Conservation (phyloP, 2,888 invertebrate genomes). For the Noctuana brunneofusca region DNA sequence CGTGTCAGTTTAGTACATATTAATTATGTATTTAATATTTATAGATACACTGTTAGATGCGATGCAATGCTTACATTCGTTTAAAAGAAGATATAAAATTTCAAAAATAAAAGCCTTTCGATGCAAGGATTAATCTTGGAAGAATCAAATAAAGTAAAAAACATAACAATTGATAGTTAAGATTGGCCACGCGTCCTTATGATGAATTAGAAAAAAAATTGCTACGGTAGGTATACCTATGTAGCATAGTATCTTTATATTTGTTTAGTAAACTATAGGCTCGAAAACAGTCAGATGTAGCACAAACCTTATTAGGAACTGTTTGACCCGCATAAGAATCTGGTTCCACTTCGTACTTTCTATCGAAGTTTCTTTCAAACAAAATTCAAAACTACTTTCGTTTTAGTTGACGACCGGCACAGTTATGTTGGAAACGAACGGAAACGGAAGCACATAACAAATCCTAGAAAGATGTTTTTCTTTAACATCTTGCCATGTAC, state of each 20-base stretch:
- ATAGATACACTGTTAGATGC: too few relatives aligned
- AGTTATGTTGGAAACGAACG: slow-evolving; percentile 16
- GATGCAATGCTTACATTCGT: too few relatives aligned
- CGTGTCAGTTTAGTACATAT: too few relatives aligned
- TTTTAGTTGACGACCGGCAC: slow-evolving; percentile 31
- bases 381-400: slow-evolving; percentile 41
- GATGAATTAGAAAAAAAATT: too few relatives aligned
- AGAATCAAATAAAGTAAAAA: too few relatives aligned
- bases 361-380: slow-evolving; percentile 41
- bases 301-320: slow-evolving; percentile 38
- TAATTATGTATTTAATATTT: too few relatives aligned
- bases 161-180: too few relatives aligned
- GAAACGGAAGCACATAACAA: slow-evolving; percentile 17
- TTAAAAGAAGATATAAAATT: too few relatives aligned
- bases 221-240: too few relatives aligned
- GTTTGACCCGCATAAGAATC: slow-evolving; percentile 43
- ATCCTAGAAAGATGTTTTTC: slow-evolving; percentile 12
- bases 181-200: too few relatives aligned
- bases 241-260: not conserved
- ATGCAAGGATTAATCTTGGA: too few relatives aligned
- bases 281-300: slow-evolving; percentile 6
- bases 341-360: slow-evolving; percentile 45
- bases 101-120: too few relatives aligned
- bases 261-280: not conserved
- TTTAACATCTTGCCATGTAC: not conserved